These are phyloP conservation scores for Meriones unguiculatus DNA, from an alignment of 2,113 vertebrate genomes.

Conservation along the genomic window DNA sequence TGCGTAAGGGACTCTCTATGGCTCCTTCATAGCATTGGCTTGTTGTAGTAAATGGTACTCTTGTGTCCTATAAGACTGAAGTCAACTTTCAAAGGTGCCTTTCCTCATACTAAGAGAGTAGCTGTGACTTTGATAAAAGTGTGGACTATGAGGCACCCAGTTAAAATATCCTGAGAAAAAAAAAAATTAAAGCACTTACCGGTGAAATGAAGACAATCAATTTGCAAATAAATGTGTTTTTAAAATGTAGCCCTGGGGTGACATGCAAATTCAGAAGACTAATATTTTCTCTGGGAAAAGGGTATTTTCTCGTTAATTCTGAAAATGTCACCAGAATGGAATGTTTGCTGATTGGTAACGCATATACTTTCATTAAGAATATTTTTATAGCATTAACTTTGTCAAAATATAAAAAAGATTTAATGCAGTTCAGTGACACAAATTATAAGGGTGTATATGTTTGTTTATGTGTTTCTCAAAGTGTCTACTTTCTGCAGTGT, in stretches of 20 bases:
- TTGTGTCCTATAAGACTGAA: conserved; percentile 60
- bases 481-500: background rate
- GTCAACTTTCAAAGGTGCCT: conserved; percentile 59
- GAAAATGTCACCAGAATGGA: background rate
- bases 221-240: conserved; percentile 67
- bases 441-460: background rate
- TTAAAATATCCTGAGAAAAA: conserved; percentile 44
- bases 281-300: conserved; percentile 63
- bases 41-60: conserved; percentile 52
- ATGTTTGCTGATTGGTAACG: conserved; percentile 43
- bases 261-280: conserved; percentile 64
- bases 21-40: conserved; percentile 45
- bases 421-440: background rate
- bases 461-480: background rate
- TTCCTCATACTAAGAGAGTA: conserved; percentile 47
- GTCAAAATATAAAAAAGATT: background rate
- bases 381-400: conserved; percentile 23
- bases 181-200: conserved; percentile 40
- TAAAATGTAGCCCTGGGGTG: conserved; percentile 58
- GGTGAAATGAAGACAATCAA: conserved; percentile 64
- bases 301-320: conserved; percentile 54
- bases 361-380: conserved; percentile 19
- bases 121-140: conserved; percentile 61
- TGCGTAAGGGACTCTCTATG: conserved; percentile 59
- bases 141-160: background rate